A percentile compares a stretch with the other conserved stretches of the same genome.
These are phyloP conservation scores for Aphelinus certus DNA, from an alignment of 1,140 invertebrate species.

Conservation along the genomic window DNA sequence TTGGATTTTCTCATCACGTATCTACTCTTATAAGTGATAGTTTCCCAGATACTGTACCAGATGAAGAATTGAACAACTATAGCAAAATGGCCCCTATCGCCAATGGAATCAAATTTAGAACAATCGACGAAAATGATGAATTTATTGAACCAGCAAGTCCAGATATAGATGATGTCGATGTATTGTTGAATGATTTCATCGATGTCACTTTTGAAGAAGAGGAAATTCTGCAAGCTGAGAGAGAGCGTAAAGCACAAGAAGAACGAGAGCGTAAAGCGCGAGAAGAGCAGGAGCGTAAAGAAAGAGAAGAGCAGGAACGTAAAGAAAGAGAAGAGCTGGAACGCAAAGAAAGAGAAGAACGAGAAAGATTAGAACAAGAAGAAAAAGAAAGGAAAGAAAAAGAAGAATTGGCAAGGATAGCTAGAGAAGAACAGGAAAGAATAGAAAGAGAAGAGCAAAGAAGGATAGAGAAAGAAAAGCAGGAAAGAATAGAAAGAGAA, in stretches of 20 bases:
- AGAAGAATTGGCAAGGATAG: background rate
- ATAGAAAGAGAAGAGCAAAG: background rate
- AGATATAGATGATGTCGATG: constrained; percentile 1
- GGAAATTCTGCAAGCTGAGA: background rate
- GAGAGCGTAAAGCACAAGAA: background rate
- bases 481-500: background rate
- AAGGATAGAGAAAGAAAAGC: background rate
- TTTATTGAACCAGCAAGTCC: background rate
- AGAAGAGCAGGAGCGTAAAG: background rate
- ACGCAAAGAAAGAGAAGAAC: background rate
- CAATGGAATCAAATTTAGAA: no score
- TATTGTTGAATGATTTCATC: constrained; percentile 14
- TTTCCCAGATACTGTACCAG: constrained; percentile 46
- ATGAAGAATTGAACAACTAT: constrained; percentile 40
- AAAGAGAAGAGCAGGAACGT: background rate
- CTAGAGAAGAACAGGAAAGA: background rate
- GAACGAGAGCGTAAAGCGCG: background rate
- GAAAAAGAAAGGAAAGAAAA: constrained; percentile 7
- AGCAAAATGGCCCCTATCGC: no score
- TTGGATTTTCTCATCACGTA: background rate
- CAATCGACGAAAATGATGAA: background rate
- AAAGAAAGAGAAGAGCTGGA: background rate
- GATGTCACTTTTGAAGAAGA: constrained; percentile 19
- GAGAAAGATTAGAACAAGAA: background rate
- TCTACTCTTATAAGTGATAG: constrained; percentile 41